Base-by-base conservation (phyloP, 2,888 invertebrate species). In the Diadegma fenestrale region DNA sequence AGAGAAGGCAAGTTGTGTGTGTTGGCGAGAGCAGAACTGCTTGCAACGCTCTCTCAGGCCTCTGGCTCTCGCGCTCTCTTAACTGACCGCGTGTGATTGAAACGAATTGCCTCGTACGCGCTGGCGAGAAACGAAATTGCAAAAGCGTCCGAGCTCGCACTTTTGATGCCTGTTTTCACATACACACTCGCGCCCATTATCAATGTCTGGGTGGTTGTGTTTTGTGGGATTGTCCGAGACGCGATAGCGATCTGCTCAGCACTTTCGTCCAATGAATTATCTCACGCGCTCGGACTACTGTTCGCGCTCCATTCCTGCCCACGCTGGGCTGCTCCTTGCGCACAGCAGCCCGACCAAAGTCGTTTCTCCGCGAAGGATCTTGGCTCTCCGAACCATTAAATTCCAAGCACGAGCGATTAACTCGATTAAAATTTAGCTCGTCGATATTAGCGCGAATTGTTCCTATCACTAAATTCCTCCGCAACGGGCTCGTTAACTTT, bases 191-290 rank as follows among this genome's bases (percentile, higher is more conserved):
- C n/a, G n/a, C n/a, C n/a, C n/a, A n/a, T n/a, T n/a, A n/a, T n/a
- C n/a, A n/a, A n/a, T n/a, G n/a, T n/a, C n/a, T n/a, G n/a, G n/a
- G n/a, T 43, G 41, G 22, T 14, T 41, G 17, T 51, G 33, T 41
- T 41, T 63, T 10, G 51, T 30, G 54, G 43, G 63, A 75, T 58
- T 51, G 73, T 71, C 22, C 77, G 78, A 54, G 80, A 86, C 81
- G 80, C 81, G 80, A 86, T 86, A 82, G 64, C 80, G 80, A 84
- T 86, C 87, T 37, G 8, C 37, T 84, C 82, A 77, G 69, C 80
- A 77, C 82, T 86, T 84, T 84, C 72, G 80, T 83, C 80, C 85
- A 86, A 84, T 82, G 87, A 88, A 88, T 86, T 87, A 88, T 87
- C 87, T 78, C 84, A 51, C 58, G 80, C 84, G 80, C 80, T 76